These are phyloP conservation scores for Oryctes rhinoceros DNA, from an alignment of 1,140 invertebrate genomes.

Conservation along the genomic window DNA sequence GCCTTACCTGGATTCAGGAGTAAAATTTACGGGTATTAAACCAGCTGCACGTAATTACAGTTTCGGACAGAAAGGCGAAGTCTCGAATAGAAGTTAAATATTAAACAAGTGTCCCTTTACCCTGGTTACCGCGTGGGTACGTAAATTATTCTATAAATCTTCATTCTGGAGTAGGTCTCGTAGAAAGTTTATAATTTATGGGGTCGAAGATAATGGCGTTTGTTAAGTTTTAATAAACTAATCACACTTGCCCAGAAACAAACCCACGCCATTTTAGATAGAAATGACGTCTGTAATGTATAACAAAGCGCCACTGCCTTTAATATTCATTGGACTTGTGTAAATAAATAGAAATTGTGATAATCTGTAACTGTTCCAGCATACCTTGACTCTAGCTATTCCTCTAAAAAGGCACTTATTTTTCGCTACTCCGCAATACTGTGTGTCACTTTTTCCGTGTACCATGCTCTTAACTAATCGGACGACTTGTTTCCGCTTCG, in stretches of 20 bases:
- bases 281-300: too few relatives aligned
- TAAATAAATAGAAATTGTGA: too few relatives aligned
- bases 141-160: neutral
- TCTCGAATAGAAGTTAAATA: neutral
- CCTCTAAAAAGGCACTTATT: too few relatives aligned
- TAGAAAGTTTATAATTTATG: conserved; percentile 3
- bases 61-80: neutral
- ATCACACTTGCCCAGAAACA: neutral
- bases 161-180: neutral
- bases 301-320: too few relatives aligned
- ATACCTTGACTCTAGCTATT: too few relatives aligned
- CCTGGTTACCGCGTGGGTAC: neutral
- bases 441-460: too few relatives aligned
- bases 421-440: too few relatives aligned
- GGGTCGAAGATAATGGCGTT: neutral
- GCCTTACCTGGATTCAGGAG: neutral
- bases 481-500: too few relatives aligned
- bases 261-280: neutral
- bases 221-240: conserved; percentile 9
- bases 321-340: too few relatives aligned
- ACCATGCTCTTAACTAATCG: too few relatives aligned
- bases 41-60: neutral
- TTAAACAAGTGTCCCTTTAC: conserved; percentile 22
- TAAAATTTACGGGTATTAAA: conserved; percentile 3
- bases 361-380: too few relatives aligned